phyloP scores from a whole-genome alignment of 2,888 invertebrate species.

The Hipparchia sbordonii region DNA sequence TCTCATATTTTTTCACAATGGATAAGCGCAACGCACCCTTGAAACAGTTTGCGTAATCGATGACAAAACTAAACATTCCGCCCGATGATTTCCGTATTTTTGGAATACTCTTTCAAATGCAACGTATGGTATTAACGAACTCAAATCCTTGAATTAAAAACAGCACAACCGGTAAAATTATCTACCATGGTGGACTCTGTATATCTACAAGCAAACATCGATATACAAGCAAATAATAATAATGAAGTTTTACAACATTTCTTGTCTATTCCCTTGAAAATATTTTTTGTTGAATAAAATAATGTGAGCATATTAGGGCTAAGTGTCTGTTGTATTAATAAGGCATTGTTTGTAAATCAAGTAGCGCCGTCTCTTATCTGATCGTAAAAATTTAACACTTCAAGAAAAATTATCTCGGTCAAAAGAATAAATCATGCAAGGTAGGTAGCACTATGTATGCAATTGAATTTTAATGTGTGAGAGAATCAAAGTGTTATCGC shows the following conservation, averaged over 20 bases:
- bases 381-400: slow-evolving; percentile 23
- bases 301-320: slow-evolving; percentile 38
- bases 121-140: slow-evolving; percentile 31
- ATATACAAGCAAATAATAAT: no score
- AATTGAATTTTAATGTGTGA: slow-evolving; percentile 53
- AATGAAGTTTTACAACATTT: not conserved
- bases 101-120: slow-evolving; percentile 57
- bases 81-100: slow-evolving; percentile 83
- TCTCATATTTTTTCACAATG: slow-evolving; percentile 81
- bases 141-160: slow-evolving; percentile 25
- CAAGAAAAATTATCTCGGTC: slow-evolving; percentile 27
- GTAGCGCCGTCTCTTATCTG: slow-evolving; percentile 36
- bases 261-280: not conserved
- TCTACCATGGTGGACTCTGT: not conserved
- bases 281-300: not conserved
- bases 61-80: slow-evolving; percentile 84
- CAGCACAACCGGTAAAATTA: not conserved
- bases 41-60: slow-evolving; percentile 84
- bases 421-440: slow-evolving; percentile 31
- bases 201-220: no score
- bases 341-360: slow-evolving; percentile 42
- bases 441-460: slow-evolving; percentile 29
- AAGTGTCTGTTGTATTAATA: slow-evolving; percentile 34
- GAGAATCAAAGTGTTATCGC: slow-evolving; percentile 54
- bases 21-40: slow-evolving; percentile 76